Evolutionary conservation across 2,888 invertebrate genomes (phyloP), one percentile per base, ranked within the genome.

Genomic region (Limenitis camilla): DNA sequence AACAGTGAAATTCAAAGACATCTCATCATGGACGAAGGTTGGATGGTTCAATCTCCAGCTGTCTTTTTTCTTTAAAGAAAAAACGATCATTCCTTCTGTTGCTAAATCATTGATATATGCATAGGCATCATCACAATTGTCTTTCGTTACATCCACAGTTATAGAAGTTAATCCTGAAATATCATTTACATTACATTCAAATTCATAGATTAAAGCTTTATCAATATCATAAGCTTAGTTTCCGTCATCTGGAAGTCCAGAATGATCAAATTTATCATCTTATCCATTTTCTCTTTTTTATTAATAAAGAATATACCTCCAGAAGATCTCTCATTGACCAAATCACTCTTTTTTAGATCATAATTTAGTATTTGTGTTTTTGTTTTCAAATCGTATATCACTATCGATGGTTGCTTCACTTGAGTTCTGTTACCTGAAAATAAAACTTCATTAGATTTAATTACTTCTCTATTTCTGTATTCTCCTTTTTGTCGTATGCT

Each of bases 61-160:
- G 33, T 89, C 82, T 53, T 88, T 81, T 0, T 83, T 71, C 32
- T 84, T 84, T 60, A 90, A 75, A 8, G 91, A 91, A 71, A 90
- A 91, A 0, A 91, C 90, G 2, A 83, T 79, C 36, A 93, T 62
- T 0, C 91, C 92, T 48, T 90, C 90, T 0, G 89, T 90, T 0
- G 89, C 86, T 9, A 92, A 68, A 71, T 93, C 93, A 1, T 93
- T 92, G 52, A 94, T 89, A 68, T 95, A 95, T 0, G 92, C 94
- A 71, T 81, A 90, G 0, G 94, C 92, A 32, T 92, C 80, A 8
- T 87, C 86, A 61, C 95, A 95, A 0, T 78, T 71, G 0, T 79
- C 64, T 0, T 80, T 67, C 0, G 88, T 81, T 0, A 91, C 90
- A 61, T 95, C 95, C 0, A 94, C 88, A 0, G 91, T 89, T 29